A percentile compares a stretch with the other conserved stretches of the same genome.
Evolutionary conservation across 2,113 vertebrate genomes (phyloP).

Genomic region (Poicephalus meyeri): DNA sequence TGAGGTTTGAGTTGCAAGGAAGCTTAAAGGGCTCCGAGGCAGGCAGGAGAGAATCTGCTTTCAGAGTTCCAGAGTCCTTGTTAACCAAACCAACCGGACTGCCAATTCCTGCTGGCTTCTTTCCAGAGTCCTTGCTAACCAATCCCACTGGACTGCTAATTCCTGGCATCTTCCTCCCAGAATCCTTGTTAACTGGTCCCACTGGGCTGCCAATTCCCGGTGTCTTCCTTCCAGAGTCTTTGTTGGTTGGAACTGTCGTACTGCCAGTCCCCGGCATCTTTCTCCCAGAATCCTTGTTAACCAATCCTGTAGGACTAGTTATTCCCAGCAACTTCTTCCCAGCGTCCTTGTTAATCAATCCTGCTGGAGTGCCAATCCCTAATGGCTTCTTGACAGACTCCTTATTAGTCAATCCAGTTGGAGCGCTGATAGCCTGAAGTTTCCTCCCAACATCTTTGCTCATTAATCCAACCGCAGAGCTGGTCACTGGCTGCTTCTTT

Average conservation of each 20-base stretch:
- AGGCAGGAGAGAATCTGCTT: slow-evolving; percentile 61
- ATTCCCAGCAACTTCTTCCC: slow-evolving; percentile 73
- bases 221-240: slow-evolving; percentile 74
- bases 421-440: slow-evolving; percentile 41
- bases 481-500: slow-evolving; percentile 71
- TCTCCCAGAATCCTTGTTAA: slow-evolving; percentile 69
- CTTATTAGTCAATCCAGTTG: slow-evolving; percentile 66
- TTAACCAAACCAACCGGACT: slow-evolving; percentile 38
- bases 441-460: slow-evolving; percentile 76
- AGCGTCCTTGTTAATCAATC: slow-evolving; percentile 72
- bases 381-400: slow-evolving; percentile 71
- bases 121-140: slow-evolving; percentile 76
- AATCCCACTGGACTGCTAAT: slow-evolving; percentile 57
- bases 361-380: slow-evolving; percentile 60
- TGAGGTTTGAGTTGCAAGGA: slow-evolving; percentile 65
- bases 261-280: slow-evolving; percentile 55
- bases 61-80: slow-evolving; percentile 72
- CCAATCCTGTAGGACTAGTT: slow-evolving; percentile 48
- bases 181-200: slow-evolving; percentile 74
- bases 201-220: slow-evolving; percentile 55
- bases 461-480: slow-evolving; percentile 67
- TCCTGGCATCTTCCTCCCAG: slow-evolving; percentile 71
- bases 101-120: slow-evolving; percentile 62
- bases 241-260: slow-evolving; percentile 51
- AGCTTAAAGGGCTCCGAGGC: slow-evolving; percentile 71